A percentile compares a stretch with the other conserved stretches of the same genome.
phyloP scores from a whole-genome alignment of 2,888 invertebrate genomes.

The Dryomyza anilis region DNA sequence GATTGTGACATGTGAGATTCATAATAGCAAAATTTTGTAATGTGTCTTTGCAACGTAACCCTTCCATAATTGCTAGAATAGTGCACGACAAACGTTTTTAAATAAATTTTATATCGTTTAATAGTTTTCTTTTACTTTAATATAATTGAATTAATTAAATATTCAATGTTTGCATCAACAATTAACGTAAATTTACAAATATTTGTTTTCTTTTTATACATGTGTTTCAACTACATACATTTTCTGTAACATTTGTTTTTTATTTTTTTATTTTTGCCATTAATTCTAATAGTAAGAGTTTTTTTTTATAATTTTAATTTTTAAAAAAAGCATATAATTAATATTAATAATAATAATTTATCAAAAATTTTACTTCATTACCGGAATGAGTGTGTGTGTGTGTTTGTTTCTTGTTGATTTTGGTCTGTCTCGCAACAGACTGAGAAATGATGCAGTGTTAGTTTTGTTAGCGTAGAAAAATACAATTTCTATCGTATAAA shows the following conservation, averaged over 20 bases:
- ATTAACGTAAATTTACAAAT: too few relatives aligned
- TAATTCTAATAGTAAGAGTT: constrained; percentile 7
- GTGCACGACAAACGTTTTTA: neutral
- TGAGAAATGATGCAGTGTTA: constrained; percentile 25
- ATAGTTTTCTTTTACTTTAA: neutral
- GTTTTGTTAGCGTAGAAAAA: constrained; percentile 35
- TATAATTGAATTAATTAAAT: neutral
- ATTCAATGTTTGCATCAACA: too few relatives aligned
- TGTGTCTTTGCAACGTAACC: too few relatives aligned
- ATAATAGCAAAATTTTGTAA: too few relatives aligned
- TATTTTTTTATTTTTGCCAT: constrained; percentile 3
- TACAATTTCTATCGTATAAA: constrained; percentile 29
- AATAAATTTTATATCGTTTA: neutral
- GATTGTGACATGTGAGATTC: too few relatives aligned
- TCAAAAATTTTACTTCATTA: constrained; percentile 41
- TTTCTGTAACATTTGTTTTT: constrained; percentile 3
- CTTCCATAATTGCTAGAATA: neutral
- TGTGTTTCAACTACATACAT: constrained; percentile 17
- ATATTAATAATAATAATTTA: constrained; percentile 26
- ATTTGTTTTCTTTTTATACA: neutral
- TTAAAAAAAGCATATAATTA: constrained; percentile 6
- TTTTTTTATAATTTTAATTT: too few relatives aligned
- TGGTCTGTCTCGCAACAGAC: neutral
- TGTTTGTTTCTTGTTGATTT: constrained; percentile 13
- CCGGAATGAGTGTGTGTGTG: constrained; percentile 48